A percentile compares a stretch with the other conserved stretches of the same genome.
phyloP scores from a whole-genome alignment of 2,797 vertebrate species.

The Silurus aristotelis region DNA sequence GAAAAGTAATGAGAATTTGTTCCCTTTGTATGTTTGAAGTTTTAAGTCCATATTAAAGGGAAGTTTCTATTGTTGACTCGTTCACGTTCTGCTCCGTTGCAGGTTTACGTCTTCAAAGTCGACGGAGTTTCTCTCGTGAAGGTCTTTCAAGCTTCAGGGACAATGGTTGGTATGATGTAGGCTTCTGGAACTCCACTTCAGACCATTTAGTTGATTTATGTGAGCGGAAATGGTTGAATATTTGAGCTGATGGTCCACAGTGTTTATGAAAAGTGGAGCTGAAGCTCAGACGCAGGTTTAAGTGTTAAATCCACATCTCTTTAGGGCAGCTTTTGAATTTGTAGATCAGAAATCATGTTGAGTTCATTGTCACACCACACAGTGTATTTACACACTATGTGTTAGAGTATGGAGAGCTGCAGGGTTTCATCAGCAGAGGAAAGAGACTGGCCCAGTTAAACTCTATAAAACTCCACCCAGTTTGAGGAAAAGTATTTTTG shows the following conservation, averaged over 20 bases:
- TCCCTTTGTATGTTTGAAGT: constrained; percentile 31
- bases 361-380: too few species aligned
- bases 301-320: not conserved
- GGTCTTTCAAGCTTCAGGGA: constrained; percentile 94
- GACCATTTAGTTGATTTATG: constrained; percentile 8
- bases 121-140: constrained; percentile 87
- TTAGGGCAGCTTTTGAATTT: too few species aligned
- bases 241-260: constrained; percentile 51
- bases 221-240: constrained; percentile 29
- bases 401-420: too few species aligned
- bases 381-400: too few species aligned
- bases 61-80: not conserved
- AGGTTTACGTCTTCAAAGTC: constrained; percentile 98
- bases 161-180: constrained; percentile 83
- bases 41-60: constrained; percentile 18
- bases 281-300: not conserved
- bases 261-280: constrained; percentile 55
- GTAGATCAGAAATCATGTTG: too few species aligned
- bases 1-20: constrained; percentile 80
- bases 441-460: too few species aligned
- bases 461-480: too few species aligned
- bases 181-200: not conserved
- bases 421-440: too few species aligned
- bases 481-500: too few species aligned
- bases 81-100: constrained; percentile 22